phyloP scores from a whole-genome alignment of 1,140 invertebrate genomes.

The Euwallacea fornicatus region DNA sequence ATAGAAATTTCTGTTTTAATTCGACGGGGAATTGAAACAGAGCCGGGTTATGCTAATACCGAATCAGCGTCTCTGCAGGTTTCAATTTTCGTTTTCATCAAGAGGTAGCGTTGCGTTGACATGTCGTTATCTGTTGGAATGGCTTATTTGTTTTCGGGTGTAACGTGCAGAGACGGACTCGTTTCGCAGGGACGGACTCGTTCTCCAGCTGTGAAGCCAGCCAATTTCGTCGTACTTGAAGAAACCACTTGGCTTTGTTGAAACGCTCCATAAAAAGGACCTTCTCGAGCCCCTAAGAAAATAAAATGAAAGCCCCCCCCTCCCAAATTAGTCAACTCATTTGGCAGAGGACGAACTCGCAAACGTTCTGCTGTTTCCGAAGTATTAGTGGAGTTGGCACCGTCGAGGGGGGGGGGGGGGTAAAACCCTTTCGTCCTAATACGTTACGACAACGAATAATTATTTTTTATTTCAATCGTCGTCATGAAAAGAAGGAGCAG shows the following conservation, averaged over 20 bases:
- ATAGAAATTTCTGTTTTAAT: constrained; percentile 25
- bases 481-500: too few species aligned
- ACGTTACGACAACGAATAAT: too few species aligned
- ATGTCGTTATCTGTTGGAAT: constrained; percentile 1
- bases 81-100: constrained; percentile 27
- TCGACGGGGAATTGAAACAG: constrained; percentile 15
- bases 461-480: too few species aligned
- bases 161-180: too few species aligned
- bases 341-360: constrained; percentile 3
- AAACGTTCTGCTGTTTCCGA: constrained; percentile 17
- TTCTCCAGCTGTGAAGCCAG: too few species aligned
- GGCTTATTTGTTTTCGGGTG: constrained; percentile 13
- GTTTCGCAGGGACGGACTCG: too few species aligned
- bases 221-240: too few species aligned
- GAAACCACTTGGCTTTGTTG: not conserved
- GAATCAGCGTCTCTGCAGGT: constrained; percentile 14
- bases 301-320: constrained; percentile 13
- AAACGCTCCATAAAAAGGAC: constrained; percentile 12
- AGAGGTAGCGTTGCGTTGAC: not conserved
- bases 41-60: constrained; percentile 23
- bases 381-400: not conserved
- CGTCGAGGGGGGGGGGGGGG: not conserved
- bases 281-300: constrained; percentile 8
- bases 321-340: constrained; percentile 22
- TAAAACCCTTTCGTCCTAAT: not conserved